Percentiles rank a stretch among this genome's conserved stretches.
Evolutionary conservation across 1,140 invertebrate genomes (phyloP).

Genomic region (Drosophila lacertosa): DNA sequence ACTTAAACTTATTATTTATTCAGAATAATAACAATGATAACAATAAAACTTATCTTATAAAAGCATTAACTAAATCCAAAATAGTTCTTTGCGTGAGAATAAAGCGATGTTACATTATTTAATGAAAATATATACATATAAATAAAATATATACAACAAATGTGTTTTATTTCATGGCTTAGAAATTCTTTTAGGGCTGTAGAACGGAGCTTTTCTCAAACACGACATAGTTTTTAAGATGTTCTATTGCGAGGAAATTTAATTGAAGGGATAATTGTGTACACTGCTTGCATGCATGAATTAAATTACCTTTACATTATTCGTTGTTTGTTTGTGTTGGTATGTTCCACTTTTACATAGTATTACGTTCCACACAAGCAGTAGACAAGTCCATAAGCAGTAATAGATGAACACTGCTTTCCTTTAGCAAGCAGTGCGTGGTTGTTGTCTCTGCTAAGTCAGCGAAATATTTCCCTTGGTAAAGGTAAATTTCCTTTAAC

Average conservation of each 20-base stretch:
- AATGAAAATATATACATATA: slow-evolving; percentile 84
- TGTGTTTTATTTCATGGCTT: slow-evolving; percentile 18
- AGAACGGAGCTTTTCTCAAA: no score
- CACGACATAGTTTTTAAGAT: no score
- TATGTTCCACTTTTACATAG: background rate
- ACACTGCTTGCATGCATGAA: no score
- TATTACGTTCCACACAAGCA: background rate
- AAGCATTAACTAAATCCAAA: slow-evolving; percentile 68
- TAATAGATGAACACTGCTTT: background rate
- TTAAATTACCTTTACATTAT: no score
- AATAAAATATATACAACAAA: slow-evolving; percentile 59
- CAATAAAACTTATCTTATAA: slow-evolving; percentile 74
- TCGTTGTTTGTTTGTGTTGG: no score
- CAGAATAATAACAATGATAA: slow-evolving; percentile 63
- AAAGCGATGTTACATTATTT: slow-evolving; percentile 84
- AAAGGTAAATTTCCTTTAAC: background rate
- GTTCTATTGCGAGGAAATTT: no score
- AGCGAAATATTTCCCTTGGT: background rate
- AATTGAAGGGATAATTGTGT: no score
- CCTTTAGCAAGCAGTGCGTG: background rate
- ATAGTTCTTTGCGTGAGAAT: slow-evolving; percentile 84
- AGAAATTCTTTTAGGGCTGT: background rate
- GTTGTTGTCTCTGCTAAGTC: background rate
- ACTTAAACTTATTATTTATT: slow-evolving; percentile 76
- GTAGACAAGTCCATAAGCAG: background rate